These are phyloP conservation scores for Nymphalis c-album DNA, from an alignment of 2,888 invertebrate genomes.

Conservation along the genomic window DNA sequence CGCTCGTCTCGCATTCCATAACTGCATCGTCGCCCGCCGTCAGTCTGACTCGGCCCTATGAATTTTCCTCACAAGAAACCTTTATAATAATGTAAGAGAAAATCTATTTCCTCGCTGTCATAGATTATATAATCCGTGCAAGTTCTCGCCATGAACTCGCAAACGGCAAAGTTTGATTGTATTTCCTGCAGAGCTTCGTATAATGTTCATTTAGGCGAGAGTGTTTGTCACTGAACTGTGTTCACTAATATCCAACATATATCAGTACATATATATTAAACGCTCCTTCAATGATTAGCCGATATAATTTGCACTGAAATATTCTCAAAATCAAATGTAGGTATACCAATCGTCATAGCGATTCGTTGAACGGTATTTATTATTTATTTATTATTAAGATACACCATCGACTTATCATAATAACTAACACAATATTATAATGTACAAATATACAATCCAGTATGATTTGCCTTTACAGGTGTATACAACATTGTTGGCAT, in stretches of 20 bases:
- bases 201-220: slow-evolving; percentile 1
- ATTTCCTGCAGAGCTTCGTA: slow-evolving; percentile 7
- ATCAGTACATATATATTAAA: background rate
- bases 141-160: background rate
- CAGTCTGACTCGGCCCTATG: slow-evolving; percentile 13
- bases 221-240: background rate
- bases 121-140: slow-evolving; percentile 13
- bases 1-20: background rate
- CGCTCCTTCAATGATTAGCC: too few species aligned
- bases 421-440: too few species aligned
- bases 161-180: slow-evolving; percentile 20
- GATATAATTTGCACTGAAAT: too few species aligned
- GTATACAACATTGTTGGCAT: too few species aligned
- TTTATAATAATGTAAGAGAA: background rate
- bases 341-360: too few species aligned
- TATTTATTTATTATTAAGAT: too few species aligned
- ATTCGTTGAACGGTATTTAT: too few species aligned
- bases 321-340: too few species aligned
- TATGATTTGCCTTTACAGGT: too few species aligned
- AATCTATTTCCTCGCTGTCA: slow-evolving; percentile 6
- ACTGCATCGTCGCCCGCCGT: slow-evolving; percentile 6
- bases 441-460: too few species aligned
- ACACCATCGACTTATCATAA: too few species aligned
- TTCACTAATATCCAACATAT: background rate
- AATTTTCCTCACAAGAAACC: slow-evolving; percentile 7